Base-by-base conservation (phyloP, 2,888 invertebrate species). In the Tiliacea aurago region DNA sequence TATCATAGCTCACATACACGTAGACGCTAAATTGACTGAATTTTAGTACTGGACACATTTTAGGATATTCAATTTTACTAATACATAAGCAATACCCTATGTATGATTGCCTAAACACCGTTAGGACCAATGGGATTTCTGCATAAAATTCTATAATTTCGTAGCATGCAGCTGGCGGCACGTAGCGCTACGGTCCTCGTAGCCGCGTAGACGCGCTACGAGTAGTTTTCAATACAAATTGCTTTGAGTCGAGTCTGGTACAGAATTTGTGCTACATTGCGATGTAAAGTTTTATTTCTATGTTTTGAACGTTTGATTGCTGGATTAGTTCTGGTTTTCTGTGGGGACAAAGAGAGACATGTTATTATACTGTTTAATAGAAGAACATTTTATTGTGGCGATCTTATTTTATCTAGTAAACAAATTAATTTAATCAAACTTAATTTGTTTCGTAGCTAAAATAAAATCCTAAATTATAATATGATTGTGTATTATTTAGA, bases 161-260 rank as follows among this genome's bases (percentile, higher is more conserved):
- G 75, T 76, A 73, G 77, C 70, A 67, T 73, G 72, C 72, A 76
- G 65, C 74, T 64, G 69, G 74, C 53, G 73, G 66, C 87, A 83
- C 81, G 84, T 87, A 85, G 77, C 74, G 71, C 75, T 81, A 80
- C 85, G 76, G 69, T 47, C 33, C 81, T 84, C 87, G 87, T 81
- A 86, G 85, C 79, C 81, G 78, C 85, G 84, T 84, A 86, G 87
- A 85, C 73, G 68, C 67, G 84, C 86, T 84, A 80, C 87, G 81
- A 85, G 86, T 80, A 84, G 86, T 80, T 87, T 87, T 81, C 87
- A 81, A 86, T 87, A 81, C 84, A 77, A 85, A 86, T 86, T 86
- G 87, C 87, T 86, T 85, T 85, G 86, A 84, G 84, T 80, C 64
- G 79, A 72, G 71, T 73, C 78, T 72, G 70, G 76, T 58, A 64